Evolutionary conservation across 2,797 vertebrate genomes (phyloP).

Genomic region (Erithacus rubecula): DNA sequence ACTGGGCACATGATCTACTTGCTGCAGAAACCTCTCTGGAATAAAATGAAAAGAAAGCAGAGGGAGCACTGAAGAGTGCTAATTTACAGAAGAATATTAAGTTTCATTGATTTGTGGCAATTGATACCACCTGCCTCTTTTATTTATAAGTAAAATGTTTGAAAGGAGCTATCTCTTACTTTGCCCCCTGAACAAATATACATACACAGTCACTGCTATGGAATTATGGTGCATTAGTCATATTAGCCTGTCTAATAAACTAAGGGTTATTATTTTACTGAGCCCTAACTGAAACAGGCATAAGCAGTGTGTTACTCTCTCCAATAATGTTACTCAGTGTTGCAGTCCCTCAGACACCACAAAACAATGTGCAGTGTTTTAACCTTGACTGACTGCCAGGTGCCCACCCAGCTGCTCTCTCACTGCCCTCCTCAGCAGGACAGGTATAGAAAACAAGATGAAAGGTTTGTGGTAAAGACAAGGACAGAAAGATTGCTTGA

Average conservation of each 20-base stretch:
- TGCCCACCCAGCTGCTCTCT: not conserved
- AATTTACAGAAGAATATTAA: constrained; percentile 28
- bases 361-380: not conserved
- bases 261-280: not conserved
- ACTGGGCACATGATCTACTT: not conserved
- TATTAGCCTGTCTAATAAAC: not conserved
- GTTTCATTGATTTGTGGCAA: not conserved
- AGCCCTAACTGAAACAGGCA: not conserved
- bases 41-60: constrained; percentile 13
- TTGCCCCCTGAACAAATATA: not conserved
- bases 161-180: not conserved
- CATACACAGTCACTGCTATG: not conserved
- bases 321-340: not conserved
- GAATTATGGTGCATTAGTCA: not conserved
- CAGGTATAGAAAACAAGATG: not conserved
- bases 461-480: fast-evolving
- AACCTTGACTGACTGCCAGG: not conserved
- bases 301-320: not conserved
- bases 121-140: not conserved
- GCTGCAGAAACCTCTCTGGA: constrained; percentile 1
- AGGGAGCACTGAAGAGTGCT: not conserved
- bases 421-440: not conserved
- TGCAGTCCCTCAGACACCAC: not conserved
- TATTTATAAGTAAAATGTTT: constrained; percentile 3
- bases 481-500: not conserved